Evolutionary conservation across 2,113 vertebrate species (phyloP).

Genomic region (Megaceryle maxima): DNA sequence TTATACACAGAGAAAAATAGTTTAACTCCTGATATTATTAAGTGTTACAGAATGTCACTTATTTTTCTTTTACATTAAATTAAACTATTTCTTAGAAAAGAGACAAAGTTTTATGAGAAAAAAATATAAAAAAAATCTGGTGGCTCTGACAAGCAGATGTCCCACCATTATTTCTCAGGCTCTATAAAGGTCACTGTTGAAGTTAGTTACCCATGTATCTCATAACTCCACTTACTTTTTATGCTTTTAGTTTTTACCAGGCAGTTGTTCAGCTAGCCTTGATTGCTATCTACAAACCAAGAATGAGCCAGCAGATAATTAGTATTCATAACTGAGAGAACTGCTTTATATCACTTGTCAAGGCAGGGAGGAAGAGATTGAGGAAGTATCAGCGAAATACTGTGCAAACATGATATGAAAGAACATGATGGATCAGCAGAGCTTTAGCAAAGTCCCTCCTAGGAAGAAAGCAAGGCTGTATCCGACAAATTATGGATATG

Average conservation of each 20-base stretch:
- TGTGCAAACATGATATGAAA: background rate
- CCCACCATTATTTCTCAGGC: background rate
- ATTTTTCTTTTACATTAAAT: background rate
- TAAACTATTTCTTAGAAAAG: background rate
- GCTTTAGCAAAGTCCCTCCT: background rate
- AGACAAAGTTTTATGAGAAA: background rate
- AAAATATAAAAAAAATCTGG: background rate
- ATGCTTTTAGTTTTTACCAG: background rate
- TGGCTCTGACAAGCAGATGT: background rate
- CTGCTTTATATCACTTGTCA: background rate
- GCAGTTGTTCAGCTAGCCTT: background rate
- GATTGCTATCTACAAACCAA: background rate
- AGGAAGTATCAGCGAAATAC: background rate
- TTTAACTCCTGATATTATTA: background rate
- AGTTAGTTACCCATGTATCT: background rate
- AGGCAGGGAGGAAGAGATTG: background rate
- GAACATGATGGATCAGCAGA: background rate
- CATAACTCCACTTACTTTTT: background rate
- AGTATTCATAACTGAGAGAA: background rate
- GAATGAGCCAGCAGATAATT: background rate
- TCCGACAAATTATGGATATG: background rate
- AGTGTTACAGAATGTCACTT: background rate
- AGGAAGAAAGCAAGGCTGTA: background rate
- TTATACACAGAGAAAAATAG: background rate
- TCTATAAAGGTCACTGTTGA: background rate